Percentiles rank a stretch among this genome's conserved stretches.
These are phyloP conservation scores for Forficula auricularia DNA, from an alignment of 1,140 invertebrate species.

Conservation along the genomic window DNA sequence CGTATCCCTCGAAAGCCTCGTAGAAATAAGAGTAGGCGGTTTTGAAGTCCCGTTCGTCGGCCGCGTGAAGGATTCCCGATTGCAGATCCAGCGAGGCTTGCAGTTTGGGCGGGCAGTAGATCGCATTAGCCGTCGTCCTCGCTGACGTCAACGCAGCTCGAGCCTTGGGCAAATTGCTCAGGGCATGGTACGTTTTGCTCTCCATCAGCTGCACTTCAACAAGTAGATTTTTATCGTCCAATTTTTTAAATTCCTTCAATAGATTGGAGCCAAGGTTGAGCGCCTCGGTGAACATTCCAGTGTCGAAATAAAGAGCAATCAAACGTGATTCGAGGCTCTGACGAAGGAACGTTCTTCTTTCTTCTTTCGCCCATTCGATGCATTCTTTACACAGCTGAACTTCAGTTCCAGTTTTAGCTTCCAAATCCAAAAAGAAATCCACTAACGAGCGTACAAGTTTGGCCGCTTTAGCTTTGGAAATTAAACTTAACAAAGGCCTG, in stretches of 20 bases:
- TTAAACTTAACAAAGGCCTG: conserved; percentile 78
- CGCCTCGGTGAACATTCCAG: conserved; percentile 73
- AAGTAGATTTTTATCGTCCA: conserved; percentile 96
- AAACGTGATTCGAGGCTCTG: conserved; percentile 88
- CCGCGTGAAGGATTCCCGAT: conserved; percentile 95
- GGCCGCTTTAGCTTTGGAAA: conserved; percentile 97
- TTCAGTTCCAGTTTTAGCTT: conserved; percentile 81
- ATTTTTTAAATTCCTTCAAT: conserved; percentile 88
- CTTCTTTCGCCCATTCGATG: conserved; percentile 98
- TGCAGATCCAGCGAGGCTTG: conserved; percentile 93
- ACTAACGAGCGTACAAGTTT: conserved; percentile 92
- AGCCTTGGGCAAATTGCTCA: conserved; percentile 92
- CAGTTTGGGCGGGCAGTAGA: conserved; percentile 96
- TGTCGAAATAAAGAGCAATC: conserved; percentile 88
- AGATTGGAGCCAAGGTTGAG: conserved; percentile 65
- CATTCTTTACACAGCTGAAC: conserved; percentile 84
- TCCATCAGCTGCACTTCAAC: conserved; percentile 94
- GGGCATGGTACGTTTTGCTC: conserved; percentile 95
- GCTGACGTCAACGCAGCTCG: conserved; percentile 93
- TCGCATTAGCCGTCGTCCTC: conserved; percentile 95
- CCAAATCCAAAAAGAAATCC: conserved; percentile 93
- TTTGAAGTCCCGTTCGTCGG: conserved; percentile 98
- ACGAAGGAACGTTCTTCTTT: conserved; percentile 88
- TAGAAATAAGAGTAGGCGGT: conserved; percentile 99
- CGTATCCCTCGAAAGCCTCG: conserved; percentile 98